Evolutionary conservation across 2,113 vertebrate species (phyloP), one percentile per base, ranked within the genome.

Genomic region (Centrocercus urophasianus): DNA sequence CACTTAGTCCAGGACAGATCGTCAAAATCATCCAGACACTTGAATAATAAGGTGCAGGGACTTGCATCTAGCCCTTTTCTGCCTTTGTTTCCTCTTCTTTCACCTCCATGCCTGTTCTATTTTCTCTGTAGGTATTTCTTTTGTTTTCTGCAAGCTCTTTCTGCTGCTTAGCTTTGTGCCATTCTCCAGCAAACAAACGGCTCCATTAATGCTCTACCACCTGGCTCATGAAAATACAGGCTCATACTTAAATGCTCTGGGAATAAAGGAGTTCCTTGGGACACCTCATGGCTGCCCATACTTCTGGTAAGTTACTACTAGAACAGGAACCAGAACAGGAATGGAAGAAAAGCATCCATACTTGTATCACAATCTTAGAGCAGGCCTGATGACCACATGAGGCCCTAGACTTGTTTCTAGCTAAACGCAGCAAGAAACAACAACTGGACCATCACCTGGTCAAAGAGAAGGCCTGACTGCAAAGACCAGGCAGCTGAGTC

Each of bases 401-500:
- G 27, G 27, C 15, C 52, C 52, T 16, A 54, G 52, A 30, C 27
- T 54, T 54, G 15, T 20, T 88, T 91, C 2, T 11, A n/a, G 50
- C 38, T 70, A 42, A 38, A 32, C 4, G 36, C 28, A 36, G 43
- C n/a, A 4, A 45, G 40, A 40, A 71, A 50, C 4, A 36, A 50
- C 4, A 36, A 43, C 30, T 0, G 6, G 52, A 71, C 13, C 5
- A 8, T 14, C 1, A 1, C 40, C 36, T 6, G 4, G 36, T 34
- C 30, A 63, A 56, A 43, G 38, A 76, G 69, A 34, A 47, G 45
- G 13, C 21, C 74, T 1, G 0, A 20, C 16, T 25, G 43, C 8
- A 28, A 50, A 64, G 27, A 70, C 18, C 16, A 22, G 57, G 25
- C 30, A 69, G 54, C 32, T 13, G 47, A 14, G 38, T 38, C 38